A percentile compares a stretch with the other conserved stretches of the same genome.
phyloP scores from a whole-genome alignment of 2,113 vertebrate species.

The Rhinoderma darwinii region DNA sequence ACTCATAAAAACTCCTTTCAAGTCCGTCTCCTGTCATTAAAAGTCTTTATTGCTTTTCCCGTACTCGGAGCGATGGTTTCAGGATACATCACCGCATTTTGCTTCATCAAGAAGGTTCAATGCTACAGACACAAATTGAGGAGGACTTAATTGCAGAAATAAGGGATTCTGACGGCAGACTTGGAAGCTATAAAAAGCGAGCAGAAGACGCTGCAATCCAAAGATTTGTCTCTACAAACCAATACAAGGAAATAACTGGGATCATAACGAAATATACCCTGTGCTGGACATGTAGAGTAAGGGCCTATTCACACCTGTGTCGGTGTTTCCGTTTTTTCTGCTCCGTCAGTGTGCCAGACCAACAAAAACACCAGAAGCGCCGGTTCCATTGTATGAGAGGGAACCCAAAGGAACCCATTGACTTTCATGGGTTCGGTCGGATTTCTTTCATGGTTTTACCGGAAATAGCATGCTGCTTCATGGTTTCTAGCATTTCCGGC shows the following conservation, averaged over 20 bases:
- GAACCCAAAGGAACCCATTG: too few species aligned
- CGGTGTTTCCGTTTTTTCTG: too few species aligned
- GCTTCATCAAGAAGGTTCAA: not conserved
- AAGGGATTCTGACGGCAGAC: not conserved
- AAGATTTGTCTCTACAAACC: not conserved
- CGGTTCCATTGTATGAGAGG: too few species aligned
- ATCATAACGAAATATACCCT: not conserved
- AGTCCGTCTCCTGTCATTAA: not conserved
- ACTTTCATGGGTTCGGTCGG: too few species aligned
- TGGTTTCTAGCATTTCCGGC: too few species aligned
- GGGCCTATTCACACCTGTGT: too few species aligned
- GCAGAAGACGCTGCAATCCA: not conserved
- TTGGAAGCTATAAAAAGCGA: conserved; percentile 1
- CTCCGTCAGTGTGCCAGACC: too few species aligned
- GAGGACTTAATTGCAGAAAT: conserved; percentile 14
- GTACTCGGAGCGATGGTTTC: not conserved
- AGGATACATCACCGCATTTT: conserved; percentile 1
- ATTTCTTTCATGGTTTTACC: too few species aligned
- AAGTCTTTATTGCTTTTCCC: conserved; percentile 11
- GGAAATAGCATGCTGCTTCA: too few species aligned
- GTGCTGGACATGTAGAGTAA: too few species aligned
- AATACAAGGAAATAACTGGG: not conserved
- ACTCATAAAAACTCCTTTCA: not conserved
- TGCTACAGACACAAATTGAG: conserved; percentile 6
- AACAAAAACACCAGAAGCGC: too few species aligned